A percentile compares a stretch with the other conserved stretches of the same genome.
Evolutionary conservation across 1,140 invertebrate genomes (phyloP).

Genomic region (Mamestra configurata): DNA sequence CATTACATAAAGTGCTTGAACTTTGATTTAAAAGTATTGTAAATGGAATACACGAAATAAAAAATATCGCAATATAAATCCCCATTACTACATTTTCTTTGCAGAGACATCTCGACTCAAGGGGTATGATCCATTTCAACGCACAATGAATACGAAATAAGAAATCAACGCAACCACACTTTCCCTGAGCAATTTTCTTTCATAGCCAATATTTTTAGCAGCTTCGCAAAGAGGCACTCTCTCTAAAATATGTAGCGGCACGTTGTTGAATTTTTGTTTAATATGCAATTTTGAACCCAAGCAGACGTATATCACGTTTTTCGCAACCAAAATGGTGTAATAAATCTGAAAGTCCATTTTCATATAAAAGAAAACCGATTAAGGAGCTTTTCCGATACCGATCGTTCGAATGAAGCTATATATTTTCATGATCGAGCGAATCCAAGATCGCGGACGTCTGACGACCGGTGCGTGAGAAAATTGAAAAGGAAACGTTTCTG

Average conservation of each 20-base stretch:
- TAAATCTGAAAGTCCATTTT: constrained; percentile 87
- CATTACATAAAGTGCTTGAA: neutral
- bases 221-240: constrained; percentile 65
- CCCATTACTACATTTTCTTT: constrained; percentile 43
- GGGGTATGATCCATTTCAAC: constrained; percentile 77
- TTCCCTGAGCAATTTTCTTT: constrained; percentile 82
- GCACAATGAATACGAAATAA: constrained; percentile 86
- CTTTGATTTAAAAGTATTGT: neutral
- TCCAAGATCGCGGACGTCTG: constrained; percentile 82
- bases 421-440: constrained; percentile 87
- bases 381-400: constrained; percentile 86
- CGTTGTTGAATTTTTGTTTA: constrained; percentile 82
- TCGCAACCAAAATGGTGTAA: constrained; percentile 83
- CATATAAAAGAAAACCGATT: constrained; percentile 88
- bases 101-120: constrained; percentile 55
- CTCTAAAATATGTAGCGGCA: constrained; percentile 75
- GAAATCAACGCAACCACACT: constrained; percentile 83
- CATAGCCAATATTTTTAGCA: constrained; percentile 81
- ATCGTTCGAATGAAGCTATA: constrained; percentile 86
- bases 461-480: constrained; percentile 83
- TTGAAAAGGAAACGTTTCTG: constrained; percentile 82
- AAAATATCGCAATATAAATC: constrained; percentile 46
- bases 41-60: constrained; percentile 29
- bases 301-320: constrained; percentile 80
- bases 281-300: constrained; percentile 77